Percentiles rank a stretch among this genome's conserved stretches.
These are phyloP conservation scores for Cheilosia soror DNA, from an alignment of 2,888 invertebrate species.

Conservation along the genomic window DNA sequence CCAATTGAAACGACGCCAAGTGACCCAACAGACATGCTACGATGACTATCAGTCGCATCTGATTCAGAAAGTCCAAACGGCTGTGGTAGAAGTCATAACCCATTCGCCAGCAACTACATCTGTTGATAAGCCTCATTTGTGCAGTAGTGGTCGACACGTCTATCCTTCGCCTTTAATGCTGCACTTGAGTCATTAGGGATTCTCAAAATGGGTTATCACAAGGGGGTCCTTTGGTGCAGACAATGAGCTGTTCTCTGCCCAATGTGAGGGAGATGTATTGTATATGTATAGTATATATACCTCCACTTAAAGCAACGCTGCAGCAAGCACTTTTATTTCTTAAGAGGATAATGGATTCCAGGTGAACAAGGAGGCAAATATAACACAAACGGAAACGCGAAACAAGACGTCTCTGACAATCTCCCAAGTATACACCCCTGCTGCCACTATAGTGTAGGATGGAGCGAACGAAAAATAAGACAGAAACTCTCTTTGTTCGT, in stretches of 20 bases:
- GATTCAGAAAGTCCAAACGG: slow-evolving; percentile 32
- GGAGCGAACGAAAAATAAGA: slow-evolving; percentile 20
- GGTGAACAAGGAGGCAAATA: slow-evolving; percentile 53
- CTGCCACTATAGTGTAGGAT: slow-evolving; percentile 17
- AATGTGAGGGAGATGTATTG: background rate
- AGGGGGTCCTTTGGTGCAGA: slow-evolving; percentile 33
- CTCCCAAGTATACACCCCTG: slow-evolving; percentile 22
- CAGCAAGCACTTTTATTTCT: slow-evolving; percentile 44
- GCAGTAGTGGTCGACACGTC: background rate
- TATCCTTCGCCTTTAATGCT: slow-evolving; percentile 14
- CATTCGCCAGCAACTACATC: slow-evolving; percentile 28
- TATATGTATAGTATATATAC: background rate
- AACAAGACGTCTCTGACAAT: slow-evolving; percentile 67
- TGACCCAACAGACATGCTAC: slow-evolving; percentile 44
- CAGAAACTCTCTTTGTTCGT: slow-evolving; percentile 30
- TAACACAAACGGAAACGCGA: slow-evolving; percentile 58
- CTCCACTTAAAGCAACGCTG: slow-evolving; percentile 39
- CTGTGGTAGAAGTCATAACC: slow-evolving; percentile 1
- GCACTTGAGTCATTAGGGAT: slow-evolving; percentile 56
- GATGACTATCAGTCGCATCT: slow-evolving; percentile 39
- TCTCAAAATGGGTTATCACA: slow-evolving; percentile 52
- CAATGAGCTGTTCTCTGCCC: slow-evolving; percentile 19
- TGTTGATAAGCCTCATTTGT: slow-evolving; percentile 55
- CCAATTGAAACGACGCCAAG: slow-evolving; percentile 67
- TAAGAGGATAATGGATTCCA: slow-evolving; percentile 70